Evolutionary conservation across 2,888 invertebrate species (phyloP), one percentile per base, ranked within the genome.

Genomic region (Lithodes maja): DNA sequence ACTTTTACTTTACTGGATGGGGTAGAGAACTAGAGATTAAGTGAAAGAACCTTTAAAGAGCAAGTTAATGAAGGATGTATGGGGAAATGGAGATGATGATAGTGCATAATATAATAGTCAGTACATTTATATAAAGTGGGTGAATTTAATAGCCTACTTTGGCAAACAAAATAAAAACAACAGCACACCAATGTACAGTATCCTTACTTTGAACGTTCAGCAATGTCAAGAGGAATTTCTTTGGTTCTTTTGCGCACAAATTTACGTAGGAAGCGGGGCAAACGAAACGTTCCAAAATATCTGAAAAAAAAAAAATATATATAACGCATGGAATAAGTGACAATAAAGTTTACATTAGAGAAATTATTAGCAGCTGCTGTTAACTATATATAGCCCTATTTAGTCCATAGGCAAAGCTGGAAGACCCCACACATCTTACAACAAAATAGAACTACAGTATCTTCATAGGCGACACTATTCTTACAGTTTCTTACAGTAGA

Each of bases 181-280:
- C 77, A 77, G 33, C 33, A 33, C 33, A 33, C 33, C 12, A 9
- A 17, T 17, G 55, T 17, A 3, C 5, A 2, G 61, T 17, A 55
- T 54, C 49, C 85, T 80, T 71, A 86, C 86, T 49, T 86, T n/a
- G 53, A 12, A 33, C 15, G 49, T 17, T 33, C 1, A 1, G 86
- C 86, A 12, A n/a, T 55, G 1, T 52, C 82, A 49, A 50, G 49
- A 0, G 86, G 86, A 9, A 86, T 77, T 15, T 77, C 3, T 2
- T 52, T 53, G 7, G 86, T 86, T 49, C 33, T 33, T 1, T 77
- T 74, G 17, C 86, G 86, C 33, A 82, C 61, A 15, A 61, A 82
- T 12, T 79, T 74, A 49, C 86, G 74, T 12, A 86, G 12, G 68
- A 86, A 86, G 52, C 61, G 55, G 5, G 86, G 86, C 82, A 86